These are phyloP conservation scores for Drosophila rubida DNA, from an alignment of 2,888 invertebrate genomes.

Conservation along the genomic window DNA sequence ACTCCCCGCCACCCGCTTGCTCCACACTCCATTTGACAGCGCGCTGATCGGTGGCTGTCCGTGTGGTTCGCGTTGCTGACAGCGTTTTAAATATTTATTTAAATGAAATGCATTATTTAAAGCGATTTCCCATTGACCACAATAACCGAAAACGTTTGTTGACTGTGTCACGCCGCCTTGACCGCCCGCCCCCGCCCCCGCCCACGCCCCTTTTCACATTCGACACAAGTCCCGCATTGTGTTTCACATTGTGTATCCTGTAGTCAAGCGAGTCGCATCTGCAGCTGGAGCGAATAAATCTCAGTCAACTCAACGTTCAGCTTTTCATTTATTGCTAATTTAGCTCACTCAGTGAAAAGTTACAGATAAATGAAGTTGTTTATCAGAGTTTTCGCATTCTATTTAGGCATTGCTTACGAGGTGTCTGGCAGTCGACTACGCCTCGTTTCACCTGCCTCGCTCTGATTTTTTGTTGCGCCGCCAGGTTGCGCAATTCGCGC, in stretches of 20 bases:
- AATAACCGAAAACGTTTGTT: slow-evolving; percentile 73
- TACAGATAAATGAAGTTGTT: too few relatives aligned
- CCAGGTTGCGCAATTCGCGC: slow-evolving; percentile 56
- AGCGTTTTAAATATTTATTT: slow-evolving; percentile 76
- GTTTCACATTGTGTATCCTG: background rate
- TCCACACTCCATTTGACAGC: background rate
- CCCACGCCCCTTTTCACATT: background rate
- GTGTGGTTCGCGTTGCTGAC: slow-evolving; percentile 54
- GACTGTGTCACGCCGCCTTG: slow-evolving; percentile 23
- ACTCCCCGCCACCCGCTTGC: background rate
- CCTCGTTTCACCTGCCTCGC: background rate
- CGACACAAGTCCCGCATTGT: background rate
- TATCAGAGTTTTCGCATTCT: too few relatives aligned
- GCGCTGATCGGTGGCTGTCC: slow-evolving; percentile 14
- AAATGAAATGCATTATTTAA: slow-evolving; percentile 75
- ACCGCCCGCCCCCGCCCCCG: background rate
- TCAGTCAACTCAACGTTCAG: too few relatives aligned
- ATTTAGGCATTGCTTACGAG: too few relatives aligned
- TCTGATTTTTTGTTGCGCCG: background rate
- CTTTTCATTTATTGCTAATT: too few relatives aligned
- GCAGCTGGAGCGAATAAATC: background rate
- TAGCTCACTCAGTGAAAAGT: too few relatives aligned
- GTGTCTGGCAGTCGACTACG: background rate
- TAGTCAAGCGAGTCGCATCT: too few relatives aligned
- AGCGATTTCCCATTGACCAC: slow-evolving; percentile 74